Base-by-base conservation (phyloP, 2,888 invertebrate species). In the Caprella mutica region DNA sequence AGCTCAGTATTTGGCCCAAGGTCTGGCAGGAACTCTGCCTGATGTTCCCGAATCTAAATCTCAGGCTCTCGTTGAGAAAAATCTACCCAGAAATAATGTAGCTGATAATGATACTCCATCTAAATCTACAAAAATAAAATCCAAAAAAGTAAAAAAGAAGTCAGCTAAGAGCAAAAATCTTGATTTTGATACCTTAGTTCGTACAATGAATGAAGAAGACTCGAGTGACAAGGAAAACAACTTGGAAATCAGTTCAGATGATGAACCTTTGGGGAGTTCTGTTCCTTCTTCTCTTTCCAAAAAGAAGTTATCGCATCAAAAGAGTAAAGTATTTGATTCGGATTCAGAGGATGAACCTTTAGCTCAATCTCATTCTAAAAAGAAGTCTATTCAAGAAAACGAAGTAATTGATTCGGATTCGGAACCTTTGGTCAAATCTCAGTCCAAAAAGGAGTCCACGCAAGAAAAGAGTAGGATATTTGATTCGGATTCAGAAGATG, bases 1-100 rank as follows among this genome's bases (percentile, higher is more conserved):
- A 26, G 60, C 50, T 14, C 50, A 53, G 35, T 64, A 56, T 26
- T 50, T 64, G n/a, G 51, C 29, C 6, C 60, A 61, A 33, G 68
- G 71, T 38, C 78, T 81, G 61, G 81, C 83, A 68, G 82, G 80
- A 4, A 72, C 74, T 62, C 80, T 79, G 54, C 77, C 77, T 0
- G 78, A 81, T 14, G 77, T 76, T 46, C 38, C 38, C 3, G 4
- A n/a, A 38, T 17, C 17, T 38, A n/a, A 38, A 4, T n/a, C n/a
- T 17, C 17, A 38, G 19, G 3, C 38, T 17, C 19, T 4, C 2
- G 38, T 19, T 19, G 38, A 38, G 19, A 19, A 12, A 35, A 14
- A n/a, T n/a, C n/a, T n/a, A n/a, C n/a, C n/a, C n/a, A n/a, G n/a
- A n/a, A n/a, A n/a, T n/a, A n/a, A n/a, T n/a, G n/a, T n/a, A n/a